These are phyloP conservation scores for Microplitis mediator DNA, from an alignment of 1,140 invertebrate species.

Conservation along the genomic window DNA sequence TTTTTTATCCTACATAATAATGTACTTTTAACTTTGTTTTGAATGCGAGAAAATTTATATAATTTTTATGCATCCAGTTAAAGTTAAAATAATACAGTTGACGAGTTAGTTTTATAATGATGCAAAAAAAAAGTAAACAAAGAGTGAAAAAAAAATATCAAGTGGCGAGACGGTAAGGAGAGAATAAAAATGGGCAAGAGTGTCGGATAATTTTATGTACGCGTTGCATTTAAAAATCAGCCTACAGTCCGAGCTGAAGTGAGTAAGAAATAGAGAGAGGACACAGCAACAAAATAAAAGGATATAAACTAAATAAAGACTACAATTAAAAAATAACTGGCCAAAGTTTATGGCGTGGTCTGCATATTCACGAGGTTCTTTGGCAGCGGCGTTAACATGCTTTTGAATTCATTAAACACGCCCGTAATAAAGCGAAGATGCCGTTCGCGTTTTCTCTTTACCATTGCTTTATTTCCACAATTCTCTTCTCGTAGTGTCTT, in stretches of 20 bases:
- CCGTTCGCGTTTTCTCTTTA: conserved; percentile 5
- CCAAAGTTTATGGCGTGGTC: conserved; percentile 36
- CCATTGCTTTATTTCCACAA: background rate
- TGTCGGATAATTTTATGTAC: conserved; percentile 6
- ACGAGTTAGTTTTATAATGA: background rate
- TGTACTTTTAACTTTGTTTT: background rate
- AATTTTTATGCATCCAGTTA: too few species aligned
- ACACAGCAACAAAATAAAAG: conserved; percentile 11
- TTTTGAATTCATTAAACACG: conserved; percentile 41
- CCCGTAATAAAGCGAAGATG: conserved; percentile 37
- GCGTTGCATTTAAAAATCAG: background rate
- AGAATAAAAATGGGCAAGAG: background rate
- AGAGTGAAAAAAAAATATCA: too few species aligned
- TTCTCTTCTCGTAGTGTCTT: conserved; percentile 6
- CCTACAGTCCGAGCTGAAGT: background rate
- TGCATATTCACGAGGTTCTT: conserved; percentile 40
- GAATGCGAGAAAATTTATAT: too few species aligned
- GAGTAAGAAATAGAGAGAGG: background rate
- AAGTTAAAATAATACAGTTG: background rate
- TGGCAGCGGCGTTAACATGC: conserved; percentile 37
- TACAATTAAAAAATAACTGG: conserved; percentile 40
- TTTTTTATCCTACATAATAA: background rate
- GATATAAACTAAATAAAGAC: conserved; percentile 26
- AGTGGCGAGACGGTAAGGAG: background rate
- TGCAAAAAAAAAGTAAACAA: background rate